These are phyloP conservation scores for Charanyca ferruginea DNA, from an alignment of 2,888 invertebrate genomes.

Conservation along the genomic window DNA sequence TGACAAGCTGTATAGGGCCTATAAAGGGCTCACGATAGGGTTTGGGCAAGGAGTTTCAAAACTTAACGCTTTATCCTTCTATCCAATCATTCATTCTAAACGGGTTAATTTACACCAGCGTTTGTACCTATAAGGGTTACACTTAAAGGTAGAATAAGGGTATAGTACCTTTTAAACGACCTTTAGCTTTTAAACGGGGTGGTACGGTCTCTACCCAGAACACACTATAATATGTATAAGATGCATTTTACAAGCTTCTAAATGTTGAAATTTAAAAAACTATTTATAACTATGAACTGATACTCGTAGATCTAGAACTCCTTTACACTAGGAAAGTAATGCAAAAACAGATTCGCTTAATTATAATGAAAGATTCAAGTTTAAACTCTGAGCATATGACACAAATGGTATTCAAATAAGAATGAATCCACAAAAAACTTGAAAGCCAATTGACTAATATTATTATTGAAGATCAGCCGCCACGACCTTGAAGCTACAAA, in stretches of 20 bases:
- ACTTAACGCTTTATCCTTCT: too few species aligned
- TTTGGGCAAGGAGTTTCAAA: too few species aligned
- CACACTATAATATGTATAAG: too few species aligned
- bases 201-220: too few species aligned
- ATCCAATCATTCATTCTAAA: not conserved
- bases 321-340: not conserved
- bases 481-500: constrained; percentile 82
- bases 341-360: constrained; percentile 2
- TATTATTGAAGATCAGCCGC: constrained; percentile 71
- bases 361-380: constrained; percentile 22
- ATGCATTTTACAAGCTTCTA: not conserved
- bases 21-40: too few species aligned
- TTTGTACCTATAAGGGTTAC: not conserved
- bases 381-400: constrained; percentile 34
- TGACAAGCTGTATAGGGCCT: not conserved
- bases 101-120: not conserved
- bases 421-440: constrained; percentile 61
- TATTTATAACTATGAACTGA: constrained; percentile 4
- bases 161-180: too few species aligned
- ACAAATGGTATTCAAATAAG: constrained; percentile 54
- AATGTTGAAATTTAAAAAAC: not conserved
- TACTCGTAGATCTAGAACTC: constrained; percentile 25
- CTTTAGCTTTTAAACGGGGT: too few species aligned
- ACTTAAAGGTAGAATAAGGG: too few species aligned
- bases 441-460: constrained; percentile 66